These are phyloP conservation scores for Novumbra hubbsi DNA, from an alignment of 2,797 vertebrate genomes.

Conservation along the genomic window DNA sequence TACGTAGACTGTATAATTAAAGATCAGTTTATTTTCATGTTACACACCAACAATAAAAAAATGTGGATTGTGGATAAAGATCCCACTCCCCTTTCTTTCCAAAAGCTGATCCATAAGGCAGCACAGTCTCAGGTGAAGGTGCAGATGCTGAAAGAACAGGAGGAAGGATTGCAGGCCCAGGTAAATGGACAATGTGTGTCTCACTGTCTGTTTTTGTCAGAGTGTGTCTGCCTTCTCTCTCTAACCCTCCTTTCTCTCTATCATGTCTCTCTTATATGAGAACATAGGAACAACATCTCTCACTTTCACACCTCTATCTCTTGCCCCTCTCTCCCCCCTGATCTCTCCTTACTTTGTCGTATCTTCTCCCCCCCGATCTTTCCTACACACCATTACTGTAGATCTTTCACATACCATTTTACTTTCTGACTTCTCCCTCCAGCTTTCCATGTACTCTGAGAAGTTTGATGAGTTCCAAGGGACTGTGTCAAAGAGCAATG, in stretches of 20 bases:
- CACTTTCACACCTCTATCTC: too few relatives aligned
- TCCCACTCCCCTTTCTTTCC: conserved; percentile 24
- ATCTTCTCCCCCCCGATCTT: too few relatives aligned
- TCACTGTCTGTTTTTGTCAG: background rate
- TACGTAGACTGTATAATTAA: too few relatives aligned
- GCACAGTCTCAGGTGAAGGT: conserved; percentile 88
- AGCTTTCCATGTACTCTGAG: conserved; percentile 94
- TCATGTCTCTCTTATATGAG: too few relatives aligned
- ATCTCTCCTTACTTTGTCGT: conserved; percentile 72
- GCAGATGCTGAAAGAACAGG: conserved; percentile 89
- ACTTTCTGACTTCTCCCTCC: conserved; percentile 34
- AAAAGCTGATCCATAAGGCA: conserved; percentile 87
- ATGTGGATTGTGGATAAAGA: background rate
- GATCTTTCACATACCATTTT: background rate
- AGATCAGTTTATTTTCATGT: too few relatives aligned
- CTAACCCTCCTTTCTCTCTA: too few relatives aligned
- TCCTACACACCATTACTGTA: background rate
- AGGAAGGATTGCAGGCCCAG: conserved; percentile 86
- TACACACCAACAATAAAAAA: too few relatives aligned
- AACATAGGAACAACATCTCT: too few relatives aligned
- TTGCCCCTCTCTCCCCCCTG: background rate
- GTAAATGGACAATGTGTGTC: conserved; percentile 59
- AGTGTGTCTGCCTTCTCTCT: background rate
- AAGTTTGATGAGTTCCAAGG: conserved; percentile 98
- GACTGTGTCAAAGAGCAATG: conserved; percentile 93